Evolutionary conservation across 2,113 vertebrate species (phyloP).

Genomic region (Coregonus clupeaformis): DNA sequence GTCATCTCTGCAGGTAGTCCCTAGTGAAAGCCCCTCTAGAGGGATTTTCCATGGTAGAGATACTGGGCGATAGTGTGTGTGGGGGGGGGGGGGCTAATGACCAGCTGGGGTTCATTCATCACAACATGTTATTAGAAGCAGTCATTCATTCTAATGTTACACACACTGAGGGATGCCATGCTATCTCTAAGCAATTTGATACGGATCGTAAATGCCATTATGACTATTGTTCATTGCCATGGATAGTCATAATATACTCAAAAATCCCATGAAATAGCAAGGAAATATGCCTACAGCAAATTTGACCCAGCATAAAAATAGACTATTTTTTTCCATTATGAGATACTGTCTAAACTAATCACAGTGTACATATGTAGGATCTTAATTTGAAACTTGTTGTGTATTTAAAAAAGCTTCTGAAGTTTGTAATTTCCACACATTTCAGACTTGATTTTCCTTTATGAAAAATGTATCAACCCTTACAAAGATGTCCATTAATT

Average conservation of each 20-base stretch:
- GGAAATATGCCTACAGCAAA: background rate
- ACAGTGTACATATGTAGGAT: background rate
- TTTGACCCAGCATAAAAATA: no score
- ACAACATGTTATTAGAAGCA: constrained; percentile 51
- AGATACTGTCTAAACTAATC: no score
- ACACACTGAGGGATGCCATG: constrained; percentile 24
- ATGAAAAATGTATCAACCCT: background rate
- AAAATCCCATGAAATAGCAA: background rate
- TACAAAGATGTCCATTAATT: no score
- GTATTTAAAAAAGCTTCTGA: no score
- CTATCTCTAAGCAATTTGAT: constrained; percentile 33
- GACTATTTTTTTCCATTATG: no score
- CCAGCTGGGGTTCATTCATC: constrained; percentile 57
- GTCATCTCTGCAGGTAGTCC: constrained; percentile 52
- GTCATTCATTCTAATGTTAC: constrained; percentile 34
- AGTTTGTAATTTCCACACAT: no score
- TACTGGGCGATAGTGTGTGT: constrained; percentile 1
- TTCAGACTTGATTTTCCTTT: no score
- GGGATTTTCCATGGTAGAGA: constrained; percentile 43
- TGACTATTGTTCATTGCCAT: constrained; percentile 29
- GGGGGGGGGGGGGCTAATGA: constrained; percentile 19
- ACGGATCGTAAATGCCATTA: constrained; percentile 38
- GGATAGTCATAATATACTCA: constrained; percentile 9
- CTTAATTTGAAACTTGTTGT: no score
- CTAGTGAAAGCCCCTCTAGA: constrained; percentile 42